These are phyloP conservation scores for Siderastrea siderea DNA, from an alignment of 92 coral and sea anemone genomes.

Conservation along the genomic window DNA sequence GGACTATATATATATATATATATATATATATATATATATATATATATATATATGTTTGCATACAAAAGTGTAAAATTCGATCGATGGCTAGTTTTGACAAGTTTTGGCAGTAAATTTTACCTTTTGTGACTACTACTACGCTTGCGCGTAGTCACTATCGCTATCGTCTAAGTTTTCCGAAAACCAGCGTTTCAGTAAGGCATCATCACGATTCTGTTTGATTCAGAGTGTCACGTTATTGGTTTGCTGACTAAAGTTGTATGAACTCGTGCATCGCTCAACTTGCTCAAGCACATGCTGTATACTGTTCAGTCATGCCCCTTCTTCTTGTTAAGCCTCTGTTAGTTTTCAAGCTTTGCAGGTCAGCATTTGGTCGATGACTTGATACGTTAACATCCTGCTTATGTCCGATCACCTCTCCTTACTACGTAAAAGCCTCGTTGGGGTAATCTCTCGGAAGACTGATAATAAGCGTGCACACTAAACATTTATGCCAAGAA, in stretches of 20 bases:
- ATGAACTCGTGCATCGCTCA: background rate
- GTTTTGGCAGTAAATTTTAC: too few relatives aligned
- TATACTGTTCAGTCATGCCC: background rate
- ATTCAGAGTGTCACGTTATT: background rate
- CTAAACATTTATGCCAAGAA: background rate
- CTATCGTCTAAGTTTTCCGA: too few relatives aligned
- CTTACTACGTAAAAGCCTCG: background rate
- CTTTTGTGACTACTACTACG: too few relatives aligned
- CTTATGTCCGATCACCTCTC: too few relatives aligned
- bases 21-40: too few relatives aligned
- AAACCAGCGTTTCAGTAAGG: too few relatives aligned
- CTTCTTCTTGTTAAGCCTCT: background rate
- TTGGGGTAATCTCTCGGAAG: background rate
- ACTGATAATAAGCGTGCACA: background rate
- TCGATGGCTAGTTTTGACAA: too few relatives aligned
- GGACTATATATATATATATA: too few relatives aligned
- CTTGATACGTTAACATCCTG: background rate
- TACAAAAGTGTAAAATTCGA: too few relatives aligned
- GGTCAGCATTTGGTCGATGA: background rate
- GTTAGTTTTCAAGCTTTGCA: background rate
- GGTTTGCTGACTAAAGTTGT: background rate
- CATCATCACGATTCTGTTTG: background rate
- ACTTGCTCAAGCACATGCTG: background rate
- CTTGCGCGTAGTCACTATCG: too few relatives aligned
- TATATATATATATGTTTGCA: too few relatives aligned